phyloP scores from a whole-genome alignment of 1,140 invertebrate species.

The Saccostrea echinata region DNA sequence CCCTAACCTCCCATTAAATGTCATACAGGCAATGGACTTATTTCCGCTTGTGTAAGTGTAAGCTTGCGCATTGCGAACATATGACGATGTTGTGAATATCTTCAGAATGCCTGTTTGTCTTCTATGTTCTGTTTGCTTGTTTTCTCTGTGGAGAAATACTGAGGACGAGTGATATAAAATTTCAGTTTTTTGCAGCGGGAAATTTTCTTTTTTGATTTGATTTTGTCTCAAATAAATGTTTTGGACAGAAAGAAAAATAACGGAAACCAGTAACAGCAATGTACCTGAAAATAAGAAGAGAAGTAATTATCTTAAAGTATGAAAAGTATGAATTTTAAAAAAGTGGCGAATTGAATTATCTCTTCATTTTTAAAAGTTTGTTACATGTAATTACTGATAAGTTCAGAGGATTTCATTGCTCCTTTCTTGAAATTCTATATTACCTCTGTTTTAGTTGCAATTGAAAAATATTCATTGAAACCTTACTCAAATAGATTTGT shows the following conservation, averaged over 20 bases:
- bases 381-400: too few species aligned
- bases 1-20: constrained; percentile 22
- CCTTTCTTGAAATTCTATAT: background rate
- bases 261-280: background rate
- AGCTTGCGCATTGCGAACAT: background rate
- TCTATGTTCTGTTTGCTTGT: background rate
- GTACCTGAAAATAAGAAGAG: background rate
- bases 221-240: background rate
- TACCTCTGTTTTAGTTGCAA: too few species aligned
- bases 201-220: background rate
- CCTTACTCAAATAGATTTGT: too few species aligned
- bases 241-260: background rate
- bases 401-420: background rate
- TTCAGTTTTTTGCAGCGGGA: background rate
- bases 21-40: background rate
- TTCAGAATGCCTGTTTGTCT: background rate
- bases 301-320: background rate
- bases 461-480: too few species aligned
- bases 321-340: too few species aligned
- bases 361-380: background rate
- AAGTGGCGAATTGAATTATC: background rate
- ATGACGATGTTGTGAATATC: background rate
- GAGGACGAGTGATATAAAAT: background rate
- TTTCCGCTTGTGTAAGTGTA: background rate
- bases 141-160: background rate